Conservation (phyloP, 2,888 invertebrate species). For the Meteorus cinctellus region DNA sequence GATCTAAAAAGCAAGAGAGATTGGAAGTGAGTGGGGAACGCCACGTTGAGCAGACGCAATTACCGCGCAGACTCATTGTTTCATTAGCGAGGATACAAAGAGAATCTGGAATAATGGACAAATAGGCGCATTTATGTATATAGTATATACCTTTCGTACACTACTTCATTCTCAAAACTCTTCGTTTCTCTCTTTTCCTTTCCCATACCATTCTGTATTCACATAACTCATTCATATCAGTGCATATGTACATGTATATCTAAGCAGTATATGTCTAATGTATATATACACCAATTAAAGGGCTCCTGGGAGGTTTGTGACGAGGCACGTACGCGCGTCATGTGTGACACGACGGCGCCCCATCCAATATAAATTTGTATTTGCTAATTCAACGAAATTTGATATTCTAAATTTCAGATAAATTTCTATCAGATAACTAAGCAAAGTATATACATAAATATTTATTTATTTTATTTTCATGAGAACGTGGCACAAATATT, state of each 20-base stretch:
- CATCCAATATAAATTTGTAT: conserved; percentile 34
- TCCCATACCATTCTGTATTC: not conserved
- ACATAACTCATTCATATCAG: conserved; percentile 10
- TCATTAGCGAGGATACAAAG: conserved; percentile 72
- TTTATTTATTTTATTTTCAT: too few relatives aligned
- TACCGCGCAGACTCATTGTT: conserved; percentile 73
- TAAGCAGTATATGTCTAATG: conserved; percentile 24
- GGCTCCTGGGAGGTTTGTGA: conserved; percentile 44
- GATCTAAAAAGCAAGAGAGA: conserved; percentile 17
- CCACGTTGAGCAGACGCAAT: conserved; percentile 54
- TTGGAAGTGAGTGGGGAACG: conserved; percentile 8
- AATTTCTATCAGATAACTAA: not conserved
- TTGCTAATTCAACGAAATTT: conserved; percentile 17
- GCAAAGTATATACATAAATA: too few relatives aligned
- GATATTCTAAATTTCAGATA: not conserved
- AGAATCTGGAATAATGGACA: conserved; percentile 73
- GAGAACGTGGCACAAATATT: too few relatives aligned
- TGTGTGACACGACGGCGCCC: conserved; percentile 45
- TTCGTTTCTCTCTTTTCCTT: conserved; percentile 16
- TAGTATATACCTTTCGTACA: conserved; percentile 55
- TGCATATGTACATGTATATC: not conserved
- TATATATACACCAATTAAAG: conserved; percentile 42
- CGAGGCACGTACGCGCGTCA: conserved; percentile 46
- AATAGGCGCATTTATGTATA: conserved; percentile 72
- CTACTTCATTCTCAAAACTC: conserved; percentile 45